Percentiles rank a stretch among this genome's conserved stretches.
These are phyloP conservation scores for Euphysa ruthae DNA, from an alignment of 30 jellyfish, hydroid and myxozoan genomes.

Conservation along the genomic window DNA sequence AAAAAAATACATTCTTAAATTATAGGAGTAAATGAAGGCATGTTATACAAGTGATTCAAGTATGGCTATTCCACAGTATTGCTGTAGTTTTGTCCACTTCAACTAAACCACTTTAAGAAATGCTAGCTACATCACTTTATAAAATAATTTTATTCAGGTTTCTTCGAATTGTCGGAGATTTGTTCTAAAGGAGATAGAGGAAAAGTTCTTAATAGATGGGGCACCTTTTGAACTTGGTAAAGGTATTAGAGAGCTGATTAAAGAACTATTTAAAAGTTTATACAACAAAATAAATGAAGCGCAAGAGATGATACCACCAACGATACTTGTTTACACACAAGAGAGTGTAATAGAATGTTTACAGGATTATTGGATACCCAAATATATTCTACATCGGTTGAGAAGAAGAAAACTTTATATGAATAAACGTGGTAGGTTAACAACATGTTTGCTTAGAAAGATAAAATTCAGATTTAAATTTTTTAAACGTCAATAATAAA, in stretches of 20 bases:
- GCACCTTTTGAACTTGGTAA: conserved; percentile 37
- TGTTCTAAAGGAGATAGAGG: conserved; percentile 51
- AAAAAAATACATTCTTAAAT: too few species aligned
- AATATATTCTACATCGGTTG: conserved; percentile 53
- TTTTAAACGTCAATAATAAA: too few species aligned
- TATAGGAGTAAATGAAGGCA: too few species aligned
- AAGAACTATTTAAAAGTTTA: background rate
- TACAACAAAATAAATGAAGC: background rate
- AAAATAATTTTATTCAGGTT: conserved; percentile 10
- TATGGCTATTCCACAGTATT: too few species aligned
- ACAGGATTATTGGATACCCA: conserved; percentile 72
- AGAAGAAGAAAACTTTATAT: conserved; percentile 3
- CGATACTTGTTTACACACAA: conserved; percentile 1
- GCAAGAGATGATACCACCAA: background rate
- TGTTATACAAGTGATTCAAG: too few species aligned
- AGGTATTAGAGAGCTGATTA: background rate
- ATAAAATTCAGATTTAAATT: too few species aligned
- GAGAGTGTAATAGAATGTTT: conserved; percentile 3
- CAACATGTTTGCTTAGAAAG: too few species aligned
- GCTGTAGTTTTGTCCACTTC: background rate
- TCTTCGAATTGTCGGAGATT: conserved; percentile 57
- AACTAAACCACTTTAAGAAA: too few species aligned
- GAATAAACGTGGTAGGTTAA: conserved; percentile 5
- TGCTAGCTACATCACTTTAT: too few species aligned
- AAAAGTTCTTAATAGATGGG: conserved; percentile 45